A percentile compares a stretch with the other conserved stretches of the same genome.
These are phyloP conservation scores for Callopanchax toddi DNA, from an alignment of 2,113 vertebrate genomes.

Conservation along the genomic window DNA sequence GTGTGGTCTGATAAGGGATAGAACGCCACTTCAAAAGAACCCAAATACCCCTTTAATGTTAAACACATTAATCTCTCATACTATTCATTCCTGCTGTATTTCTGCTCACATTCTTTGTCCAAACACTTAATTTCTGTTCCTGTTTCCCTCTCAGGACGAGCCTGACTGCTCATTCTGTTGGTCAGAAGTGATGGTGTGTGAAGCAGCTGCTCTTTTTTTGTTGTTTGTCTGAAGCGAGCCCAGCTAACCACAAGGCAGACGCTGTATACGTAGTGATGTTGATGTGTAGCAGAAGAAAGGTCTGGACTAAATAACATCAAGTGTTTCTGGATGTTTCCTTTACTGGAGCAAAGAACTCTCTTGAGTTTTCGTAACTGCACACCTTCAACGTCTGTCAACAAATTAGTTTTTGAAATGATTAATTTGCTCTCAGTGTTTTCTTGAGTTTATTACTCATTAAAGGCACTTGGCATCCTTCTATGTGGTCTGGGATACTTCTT, in stretches of 20 bases:
- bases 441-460: not conserved
- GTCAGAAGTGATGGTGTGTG: not conserved
- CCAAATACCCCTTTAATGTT: no score
- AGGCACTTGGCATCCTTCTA: not conserved
- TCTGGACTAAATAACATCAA: not conserved
- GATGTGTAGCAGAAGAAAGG: not conserved
- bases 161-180: not conserved
- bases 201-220: not conserved
- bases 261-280: not conserved
- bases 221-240: conserved; percentile 1
- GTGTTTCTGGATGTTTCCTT: not conserved
- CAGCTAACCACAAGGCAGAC: not conserved
- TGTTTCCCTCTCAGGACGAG: not conserved
- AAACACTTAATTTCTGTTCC: not conserved
- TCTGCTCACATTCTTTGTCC: not conserved
- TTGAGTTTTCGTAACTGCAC: not conserved
- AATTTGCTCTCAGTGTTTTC: not conserved
- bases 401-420: no score
- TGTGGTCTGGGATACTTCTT: not conserved
- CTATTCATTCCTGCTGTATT: not conserved
- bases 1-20: no score
- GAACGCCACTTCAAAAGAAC: no score
- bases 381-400: no score
- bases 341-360: not conserved
- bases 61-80: not conserved